These are phyloP conservation scores for Anguilla megastoma DNA, from an alignment of 2,797 vertebrate genomes.

Conservation along the genomic window DNA sequence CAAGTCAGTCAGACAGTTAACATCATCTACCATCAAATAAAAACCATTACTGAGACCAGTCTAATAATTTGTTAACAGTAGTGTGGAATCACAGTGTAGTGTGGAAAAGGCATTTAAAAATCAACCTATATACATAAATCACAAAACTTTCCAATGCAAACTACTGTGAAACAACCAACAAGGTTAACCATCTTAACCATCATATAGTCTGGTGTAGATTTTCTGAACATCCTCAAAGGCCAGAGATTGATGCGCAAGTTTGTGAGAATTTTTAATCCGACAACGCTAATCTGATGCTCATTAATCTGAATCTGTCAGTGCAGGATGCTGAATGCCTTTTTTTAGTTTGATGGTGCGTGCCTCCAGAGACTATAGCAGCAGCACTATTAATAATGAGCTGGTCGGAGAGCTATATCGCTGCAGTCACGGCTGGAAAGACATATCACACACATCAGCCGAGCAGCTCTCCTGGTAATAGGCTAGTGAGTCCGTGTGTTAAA, in stretches of 20 bases:
- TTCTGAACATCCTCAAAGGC: neutral
- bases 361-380: neutral
- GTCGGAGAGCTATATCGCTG: neutral
- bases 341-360: neutral
- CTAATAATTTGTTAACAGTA: neutral
- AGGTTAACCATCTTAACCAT: neutral
- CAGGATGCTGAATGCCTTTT: conserved; percentile 37
- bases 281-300: conserved; percentile 55
- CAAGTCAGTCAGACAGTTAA: neutral
- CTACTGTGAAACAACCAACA: neutral
- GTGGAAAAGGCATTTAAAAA: neutral
- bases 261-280: conserved; percentile 49
- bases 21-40: neutral
- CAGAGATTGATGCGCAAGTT: neutral
- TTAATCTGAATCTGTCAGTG: conserved; percentile 65
- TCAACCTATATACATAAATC: neutral
- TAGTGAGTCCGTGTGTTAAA: neutral
- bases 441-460: neutral
- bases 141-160: neutral
- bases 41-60: neutral
- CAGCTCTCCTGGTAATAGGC: conserved; percentile 5
- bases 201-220: neutral
- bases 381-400: neutral
- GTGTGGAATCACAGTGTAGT: neutral
- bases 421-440: neutral